Percentiles rank a stretch among this genome's conserved stretches.
Conservation (phyloP, 2,888 invertebrate species). For the Drosophila demipolita region DNA sequence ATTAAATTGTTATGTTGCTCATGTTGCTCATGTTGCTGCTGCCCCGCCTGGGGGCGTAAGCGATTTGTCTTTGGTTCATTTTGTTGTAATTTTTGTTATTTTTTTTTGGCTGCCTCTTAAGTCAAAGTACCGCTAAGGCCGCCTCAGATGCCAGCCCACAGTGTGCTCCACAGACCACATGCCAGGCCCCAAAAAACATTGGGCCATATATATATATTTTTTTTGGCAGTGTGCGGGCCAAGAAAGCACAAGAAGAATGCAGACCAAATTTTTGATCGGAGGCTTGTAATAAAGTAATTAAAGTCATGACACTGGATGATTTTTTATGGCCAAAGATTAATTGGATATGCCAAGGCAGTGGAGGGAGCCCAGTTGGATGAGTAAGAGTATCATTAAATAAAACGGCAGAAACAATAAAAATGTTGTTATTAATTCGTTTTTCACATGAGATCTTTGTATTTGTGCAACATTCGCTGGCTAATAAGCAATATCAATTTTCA, state of each 20-base stretch:
- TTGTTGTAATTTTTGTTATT: constrained; percentile 15
- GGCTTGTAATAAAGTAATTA: constrained; percentile 79
- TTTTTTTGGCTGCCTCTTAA: constrained; percentile 49
- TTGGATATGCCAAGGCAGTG: constrained; percentile 33
- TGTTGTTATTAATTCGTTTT: constrained; percentile 59
- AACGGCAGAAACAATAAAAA: constrained; percentile 17
- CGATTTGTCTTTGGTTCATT: constrained; percentile 79
- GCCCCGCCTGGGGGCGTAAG: constrained; percentile 57
- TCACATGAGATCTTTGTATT: constrained; percentile 16
- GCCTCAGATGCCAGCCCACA: constrained; percentile 42
- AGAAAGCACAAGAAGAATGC: constrained; percentile 34
- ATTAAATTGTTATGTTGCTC: constrained; percentile 72
- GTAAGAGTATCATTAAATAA: constrained; percentile 8
- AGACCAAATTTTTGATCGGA: constrained; percentile 31
- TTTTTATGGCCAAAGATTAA: constrained; percentile 67
- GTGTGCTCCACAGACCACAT: neutral
- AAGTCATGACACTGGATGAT: constrained; percentile 76
- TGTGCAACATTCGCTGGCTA: constrained; percentile 18
- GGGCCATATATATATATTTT: constrained; percentile 28
- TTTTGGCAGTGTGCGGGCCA: constrained; percentile 37
- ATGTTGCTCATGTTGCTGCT: constrained; percentile 21
- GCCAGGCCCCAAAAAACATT: constrained; percentile 33
- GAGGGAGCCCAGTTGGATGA: neutral
- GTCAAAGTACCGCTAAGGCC: constrained; percentile 70
- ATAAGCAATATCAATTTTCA: constrained; percentile 59